Evolutionary conservation across 2,113 vertebrate genomes (phyloP).

Genomic region (Passerina amoena): DNA sequence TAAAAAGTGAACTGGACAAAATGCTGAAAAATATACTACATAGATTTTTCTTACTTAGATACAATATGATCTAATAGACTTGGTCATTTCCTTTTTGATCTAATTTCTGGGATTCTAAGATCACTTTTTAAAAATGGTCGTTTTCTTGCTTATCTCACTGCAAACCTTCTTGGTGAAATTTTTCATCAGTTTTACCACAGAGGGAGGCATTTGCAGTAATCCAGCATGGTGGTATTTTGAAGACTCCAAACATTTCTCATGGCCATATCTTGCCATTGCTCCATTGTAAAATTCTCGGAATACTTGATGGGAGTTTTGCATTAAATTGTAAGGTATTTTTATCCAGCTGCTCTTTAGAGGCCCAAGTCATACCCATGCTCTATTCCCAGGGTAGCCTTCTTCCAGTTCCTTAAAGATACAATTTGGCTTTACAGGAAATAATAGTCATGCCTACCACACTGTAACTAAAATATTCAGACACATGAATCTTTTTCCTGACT

Average conservation of each 20-base stretch:
- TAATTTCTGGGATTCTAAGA: not conserved
- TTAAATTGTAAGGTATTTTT: slow-evolving; percentile 23
- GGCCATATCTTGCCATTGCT: not conserved
- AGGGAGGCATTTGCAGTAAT: not conserved
- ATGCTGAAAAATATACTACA: not conserved
- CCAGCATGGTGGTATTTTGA: not conserved
- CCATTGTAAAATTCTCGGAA: not conserved
- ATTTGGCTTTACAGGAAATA: slow-evolving; percentile 46
- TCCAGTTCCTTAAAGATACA: slow-evolving; percentile 9
- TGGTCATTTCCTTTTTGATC: not conserved
- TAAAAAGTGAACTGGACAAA: not conserved
- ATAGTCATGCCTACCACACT: slow-evolving; percentile 40
- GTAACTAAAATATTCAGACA: slow-evolving; percentile 54
- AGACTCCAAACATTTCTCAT: not conserved
- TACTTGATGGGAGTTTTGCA: slow-evolving; percentile 3
- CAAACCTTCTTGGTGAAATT: not conserved
- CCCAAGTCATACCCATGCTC: not conserved
- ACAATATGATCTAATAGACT: not conserved
- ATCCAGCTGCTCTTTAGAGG: not conserved
- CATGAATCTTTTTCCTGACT: slow-evolving; percentile 56
- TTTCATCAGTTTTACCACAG: not conserved
- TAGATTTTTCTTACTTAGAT: not conserved
- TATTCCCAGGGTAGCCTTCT: not conserved
- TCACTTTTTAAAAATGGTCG: not conserved
- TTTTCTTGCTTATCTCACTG: not conserved